Conservation (phyloP, 2,113 vertebrate species). For the Salvelinus namaycush region DNA sequence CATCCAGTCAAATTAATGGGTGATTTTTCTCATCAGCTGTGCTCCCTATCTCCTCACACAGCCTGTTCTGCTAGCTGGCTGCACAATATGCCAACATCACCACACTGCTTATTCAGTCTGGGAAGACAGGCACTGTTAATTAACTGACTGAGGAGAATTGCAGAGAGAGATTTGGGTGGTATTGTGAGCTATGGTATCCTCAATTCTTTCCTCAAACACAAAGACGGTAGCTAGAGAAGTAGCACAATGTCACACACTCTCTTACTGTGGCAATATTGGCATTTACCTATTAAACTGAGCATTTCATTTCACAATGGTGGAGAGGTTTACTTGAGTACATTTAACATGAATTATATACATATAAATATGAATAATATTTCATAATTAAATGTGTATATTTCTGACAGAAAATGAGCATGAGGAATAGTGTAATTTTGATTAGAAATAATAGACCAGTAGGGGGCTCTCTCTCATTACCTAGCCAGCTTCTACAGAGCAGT, state of each 20-base stretch:
- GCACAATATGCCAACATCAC: background rate
- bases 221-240: background rate
- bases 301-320: background rate
- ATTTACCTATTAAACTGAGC: background rate
- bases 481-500: too few relatives aligned
- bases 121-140: conserved; percentile 7
- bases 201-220: background rate
- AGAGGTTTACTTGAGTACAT: background rate
- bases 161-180: background rate
- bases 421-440: background rate
- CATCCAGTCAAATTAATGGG: conserved; percentile 5
- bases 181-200: background rate
- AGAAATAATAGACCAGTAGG: conserved; percentile 5
- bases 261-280: background rate
- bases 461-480: conserved; percentile 20
- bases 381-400: background rate
- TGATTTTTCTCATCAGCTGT: background rate
- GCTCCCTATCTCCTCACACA: background rate
- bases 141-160: background rate
- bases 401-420: background rate
- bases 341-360: background rate
- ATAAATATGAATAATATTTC: background rate
- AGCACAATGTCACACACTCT: background rate
- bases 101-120: background rate
- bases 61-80: background rate